Evolutionary conservation across 2,797 vertebrate species (phyloP), one percentile per base, ranked within the genome.

Genomic region (Ceyx erithaca): DNA sequence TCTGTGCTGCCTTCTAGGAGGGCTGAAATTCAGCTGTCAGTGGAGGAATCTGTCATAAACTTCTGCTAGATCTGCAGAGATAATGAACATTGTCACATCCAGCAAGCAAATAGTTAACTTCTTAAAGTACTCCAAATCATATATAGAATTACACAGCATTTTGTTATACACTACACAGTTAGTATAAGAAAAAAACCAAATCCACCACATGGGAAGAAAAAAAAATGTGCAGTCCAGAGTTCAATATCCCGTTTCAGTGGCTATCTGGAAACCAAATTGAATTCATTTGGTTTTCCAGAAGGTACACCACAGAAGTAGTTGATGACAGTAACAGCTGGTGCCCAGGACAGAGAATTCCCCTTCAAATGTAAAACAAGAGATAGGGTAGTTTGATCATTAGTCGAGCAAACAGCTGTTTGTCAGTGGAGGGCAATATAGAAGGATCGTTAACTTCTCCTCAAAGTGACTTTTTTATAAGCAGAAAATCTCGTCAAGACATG

Each of bases 401-500:
- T 75, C 63, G 54, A 92, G 72, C 20, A 28, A 83, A 73, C 81
- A 84, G 64, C 26, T 71, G 64, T 57, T 90, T 58, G 30, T 81
- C 83, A 88, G 86, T 13, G 12, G 58, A 90, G n/a, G 13, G 43
- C 49, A 51, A 37, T 51, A 55, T 67, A n/a, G 55, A 92, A 91
- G 64, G 85, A 81, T 67, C 87, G 94, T 95, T 91, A 78, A 92
- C 88, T 92, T 94, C 41, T 91, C 62, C 40, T 68, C 63, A 40
- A 95, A 94, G 69, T 92, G 49, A 69, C 48, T 67, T 61, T 89
- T 73, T 83, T 85, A 48, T 46, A 84, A 41, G 91, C 69, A 72
- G 92, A 88, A 93, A 57, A 87, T n/a, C 25, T 57, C 70, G 16
- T 86, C 72, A 85, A 58, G n/a, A n/a, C 45, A 72, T 55, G 71